Evolutionary conservation across 2,797 vertebrate genomes (phyloP), one percentile per base, ranked within the genome.

Genomic region (Kryptopterus vitreolus): DNA sequence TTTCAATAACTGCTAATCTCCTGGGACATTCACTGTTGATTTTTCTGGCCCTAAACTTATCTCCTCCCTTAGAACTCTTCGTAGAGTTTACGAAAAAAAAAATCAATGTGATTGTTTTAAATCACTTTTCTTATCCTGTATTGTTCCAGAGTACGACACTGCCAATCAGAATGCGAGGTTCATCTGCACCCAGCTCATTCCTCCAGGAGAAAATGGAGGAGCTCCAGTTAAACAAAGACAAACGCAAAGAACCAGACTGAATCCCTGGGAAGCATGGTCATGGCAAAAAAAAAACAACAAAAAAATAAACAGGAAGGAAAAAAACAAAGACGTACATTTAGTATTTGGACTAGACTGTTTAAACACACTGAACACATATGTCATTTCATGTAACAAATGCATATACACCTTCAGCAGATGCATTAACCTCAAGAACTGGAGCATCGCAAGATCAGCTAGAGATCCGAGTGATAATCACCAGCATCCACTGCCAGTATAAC

Each of bases 151-250:
- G 77, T 29, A 57, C 81, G 76, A 83, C 82, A 15, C 70, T 78
- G 62, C 82, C 81, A 8, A 77, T 83, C 4, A 90, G 91, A 77
- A 70, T 77, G 46, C 69, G 91, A n/a, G 92, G 91, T 9, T 88
- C 91, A 83, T 93, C 94, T 69, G 86, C 91, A 78, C 89, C 93
- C 0, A 87, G 90, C 20, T 88, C 91, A 38, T 89, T 92, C 83
- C 86, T 95, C 72, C 91, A 93, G 76, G 92, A 93, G 81, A 93
- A 94, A 87, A 89, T 95, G 91, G 93, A 92, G 78, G 89, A 92
- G 80, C 86, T 95, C 33, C 92, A 94, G 24, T 88, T 95, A 72
- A 89, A 92, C 89, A 92, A 90, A 90, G 93, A 94, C 87, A 92
- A 93, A 87, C 91, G 91, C 88, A 82, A 91, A 78, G 93, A 94